phyloP scores from a whole-genome alignment of 92 coral and sea anemone genomes.

The Pocillopora grandis region DNA sequence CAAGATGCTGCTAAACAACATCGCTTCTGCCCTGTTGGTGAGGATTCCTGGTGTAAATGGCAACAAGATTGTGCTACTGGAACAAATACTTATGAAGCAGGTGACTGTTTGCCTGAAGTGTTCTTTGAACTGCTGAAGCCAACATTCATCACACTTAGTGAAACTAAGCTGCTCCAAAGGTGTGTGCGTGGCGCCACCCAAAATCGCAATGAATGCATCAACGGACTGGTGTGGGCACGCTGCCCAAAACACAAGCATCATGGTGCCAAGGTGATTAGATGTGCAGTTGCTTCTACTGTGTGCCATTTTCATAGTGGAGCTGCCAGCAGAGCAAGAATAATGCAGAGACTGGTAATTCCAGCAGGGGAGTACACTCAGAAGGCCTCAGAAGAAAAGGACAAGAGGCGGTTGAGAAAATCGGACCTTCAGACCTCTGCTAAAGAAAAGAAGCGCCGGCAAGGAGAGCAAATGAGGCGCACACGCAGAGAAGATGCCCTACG shows the following conservation, averaged over 20 bases:
- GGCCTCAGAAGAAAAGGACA: too few relatives aligned
- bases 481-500: too few relatives aligned
- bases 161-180: slow-evolving; percentile 11
- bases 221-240: neutral
- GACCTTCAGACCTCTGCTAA: too few relatives aligned
- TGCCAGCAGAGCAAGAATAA: too few relatives aligned
- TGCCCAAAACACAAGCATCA: neutral
- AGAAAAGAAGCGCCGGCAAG: too few relatives aligned
- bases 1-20: slow-evolving; percentile 48
- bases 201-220: slow-evolving; percentile 2
- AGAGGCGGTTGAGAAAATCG: too few relatives aligned
- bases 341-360: too few relatives aligned
- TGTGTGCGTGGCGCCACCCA: slow-evolving; percentile 9
- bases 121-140: slow-evolving; percentile 33
- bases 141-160: slow-evolving; percentile 15
- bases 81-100: slow-evolving; percentile 32
- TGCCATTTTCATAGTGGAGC: too few relatives aligned
- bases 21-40: slow-evolving; percentile 47
- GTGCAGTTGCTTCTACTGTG: too few relatives aligned
- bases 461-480: too few relatives aligned
- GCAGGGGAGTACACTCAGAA: too few relatives aligned
- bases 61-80: slow-evolving; percentile 39
- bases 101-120: slow-evolving; percentile 41
- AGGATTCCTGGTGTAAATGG: slow-evolving; percentile 56
- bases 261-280: too few relatives aligned